phyloP scores from a whole-genome alignment of 2,888 invertebrate species.

The Choristoneura rosaceana region DNA sequence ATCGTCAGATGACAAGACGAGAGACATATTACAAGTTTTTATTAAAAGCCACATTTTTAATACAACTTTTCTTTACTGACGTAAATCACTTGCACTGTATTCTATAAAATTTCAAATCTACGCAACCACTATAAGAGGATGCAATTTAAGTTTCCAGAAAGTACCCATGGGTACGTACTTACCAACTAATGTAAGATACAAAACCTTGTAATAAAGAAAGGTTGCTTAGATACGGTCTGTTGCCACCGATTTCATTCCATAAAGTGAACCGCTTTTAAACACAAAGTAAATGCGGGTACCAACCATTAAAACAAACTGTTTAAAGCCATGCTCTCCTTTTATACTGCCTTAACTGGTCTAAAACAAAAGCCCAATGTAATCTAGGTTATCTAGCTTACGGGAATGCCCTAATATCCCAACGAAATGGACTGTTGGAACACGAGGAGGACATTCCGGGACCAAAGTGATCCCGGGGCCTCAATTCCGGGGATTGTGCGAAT shows the following conservation, averaged over 20 bases:
- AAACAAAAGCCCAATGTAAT: conserved; percentile 23
- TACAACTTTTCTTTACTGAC: too few species aligned
- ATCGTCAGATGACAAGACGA: too few species aligned
- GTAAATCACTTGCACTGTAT: too few species aligned
- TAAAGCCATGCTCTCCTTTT: neutral
- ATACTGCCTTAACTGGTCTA: neutral
- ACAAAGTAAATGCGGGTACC: conserved; percentile 13
- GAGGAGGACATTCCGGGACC: conserved; percentile 47
- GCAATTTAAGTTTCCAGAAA: too few species aligned
- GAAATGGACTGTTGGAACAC: conserved; percentile 58
- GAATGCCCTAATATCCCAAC: conserved; percentile 55
- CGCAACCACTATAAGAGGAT: too few species aligned
- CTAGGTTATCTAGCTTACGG: conserved; percentile 32
- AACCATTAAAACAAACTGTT: conserved; percentile 20
- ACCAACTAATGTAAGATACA: too few species aligned
- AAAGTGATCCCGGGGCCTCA: conserved; percentile 47
- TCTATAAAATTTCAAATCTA: too few species aligned
- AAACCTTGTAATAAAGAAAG: neutral
- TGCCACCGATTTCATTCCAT: conserved; percentile 7
- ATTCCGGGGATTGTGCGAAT: conserved; percentile 56
- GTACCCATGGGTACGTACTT: too few species aligned
- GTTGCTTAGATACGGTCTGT: neutral
- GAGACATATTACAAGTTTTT: too few species aligned
- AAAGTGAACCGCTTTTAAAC: conserved; percentile 12
- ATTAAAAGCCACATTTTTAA: too few species aligned